Evolutionary conservation across 2,888 invertebrate species (phyloP).

Genomic region (Eupeodes luniger): DNA sequence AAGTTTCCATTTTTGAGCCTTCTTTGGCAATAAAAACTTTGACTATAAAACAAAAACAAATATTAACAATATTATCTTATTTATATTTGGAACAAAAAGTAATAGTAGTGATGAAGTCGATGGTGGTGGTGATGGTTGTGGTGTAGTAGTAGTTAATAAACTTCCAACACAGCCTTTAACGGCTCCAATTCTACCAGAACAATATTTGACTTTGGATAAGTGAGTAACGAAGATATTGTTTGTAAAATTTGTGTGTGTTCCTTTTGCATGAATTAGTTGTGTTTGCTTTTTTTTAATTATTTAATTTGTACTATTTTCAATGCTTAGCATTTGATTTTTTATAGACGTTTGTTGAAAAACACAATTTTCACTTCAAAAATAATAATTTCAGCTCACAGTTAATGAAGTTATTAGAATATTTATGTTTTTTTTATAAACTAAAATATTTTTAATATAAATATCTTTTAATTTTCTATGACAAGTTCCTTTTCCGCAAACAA

Average conservation of each 20-base stretch:
- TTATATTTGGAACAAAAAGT: conserved; percentile 41
- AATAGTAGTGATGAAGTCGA: conserved; percentile 60
- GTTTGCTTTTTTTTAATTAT: conserved; percentile 50
- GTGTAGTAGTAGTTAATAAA: conserved; percentile 81
- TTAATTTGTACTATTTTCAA: conserved; percentile 50
- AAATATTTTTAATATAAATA: too few species aligned
- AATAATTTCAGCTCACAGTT: too few species aligned
- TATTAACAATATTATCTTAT: conserved; percentile 27
- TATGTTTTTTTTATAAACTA: too few species aligned
- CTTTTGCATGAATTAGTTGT: conserved; percentile 71
- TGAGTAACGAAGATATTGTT: conserved; percentile 79
- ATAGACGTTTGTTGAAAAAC: too few species aligned
- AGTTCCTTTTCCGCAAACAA: too few species aligned
- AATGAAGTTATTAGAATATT: too few species aligned
- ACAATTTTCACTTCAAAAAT: too few species aligned
- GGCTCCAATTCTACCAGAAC: conserved; percentile 69
- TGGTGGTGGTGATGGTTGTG: conserved; percentile 44
- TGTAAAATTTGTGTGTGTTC: conserved; percentile 20
- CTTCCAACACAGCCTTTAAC: conserved; percentile 79
- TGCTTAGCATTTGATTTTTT: conserved; percentile 19
- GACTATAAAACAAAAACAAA: neutral
- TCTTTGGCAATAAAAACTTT: too few species aligned
- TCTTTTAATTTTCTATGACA: too few species aligned
- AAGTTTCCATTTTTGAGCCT: conserved; percentile 78
- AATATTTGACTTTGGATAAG: conserved; percentile 80